phyloP scores from a whole-genome alignment of 2,797 vertebrate species.

The Remorina albescens region DNA sequence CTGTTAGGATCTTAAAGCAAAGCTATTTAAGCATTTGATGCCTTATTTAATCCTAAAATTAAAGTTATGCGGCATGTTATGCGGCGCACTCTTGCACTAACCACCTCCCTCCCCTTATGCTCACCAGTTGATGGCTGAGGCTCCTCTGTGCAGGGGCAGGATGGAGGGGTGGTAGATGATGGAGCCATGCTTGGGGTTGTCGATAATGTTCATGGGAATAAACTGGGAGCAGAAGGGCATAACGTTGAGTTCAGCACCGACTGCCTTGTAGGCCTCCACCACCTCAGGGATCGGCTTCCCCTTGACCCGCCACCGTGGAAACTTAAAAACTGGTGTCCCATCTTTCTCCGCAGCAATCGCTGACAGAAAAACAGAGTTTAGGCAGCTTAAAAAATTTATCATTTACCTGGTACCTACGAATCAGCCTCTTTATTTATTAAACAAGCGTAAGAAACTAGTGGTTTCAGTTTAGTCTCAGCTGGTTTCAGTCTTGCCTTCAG shows the following conservation, averaged over 20 bases:
- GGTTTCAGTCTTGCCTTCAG: too few relatives aligned
- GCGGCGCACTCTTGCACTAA: too few relatives aligned
- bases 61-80: too few relatives aligned
- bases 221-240: constrained; percentile 95
- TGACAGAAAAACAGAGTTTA: constrained; percentile 48
- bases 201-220: constrained; percentile 92
- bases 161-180: constrained; percentile 93
- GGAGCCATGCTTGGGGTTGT: constrained; percentile 87
- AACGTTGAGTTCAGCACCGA: constrained; percentile 90
- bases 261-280: constrained; percentile 84
- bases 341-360: constrained; percentile 88
- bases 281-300: constrained; percentile 87
- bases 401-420: too few relatives aligned
- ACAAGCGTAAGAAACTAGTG: too few relatives aligned
- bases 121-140: constrained; percentile 93
- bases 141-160: constrained; percentile 90
- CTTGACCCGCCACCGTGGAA: constrained; percentile 87
- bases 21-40: too few relatives aligned
- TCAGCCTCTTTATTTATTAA: too few relatives aligned
- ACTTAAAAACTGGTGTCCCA: constrained; percentile 89
- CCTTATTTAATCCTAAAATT: too few relatives aligned
- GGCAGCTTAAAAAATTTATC: too few relatives aligned
- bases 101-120: background rate
- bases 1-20: too few relatives aligned
- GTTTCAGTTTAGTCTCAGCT: too few relatives aligned